Percentiles rank a stretch among this genome's conserved stretches.
phyloP scores from a whole-genome alignment of 1,140 invertebrate genomes.

The Sipha flava region DNA sequence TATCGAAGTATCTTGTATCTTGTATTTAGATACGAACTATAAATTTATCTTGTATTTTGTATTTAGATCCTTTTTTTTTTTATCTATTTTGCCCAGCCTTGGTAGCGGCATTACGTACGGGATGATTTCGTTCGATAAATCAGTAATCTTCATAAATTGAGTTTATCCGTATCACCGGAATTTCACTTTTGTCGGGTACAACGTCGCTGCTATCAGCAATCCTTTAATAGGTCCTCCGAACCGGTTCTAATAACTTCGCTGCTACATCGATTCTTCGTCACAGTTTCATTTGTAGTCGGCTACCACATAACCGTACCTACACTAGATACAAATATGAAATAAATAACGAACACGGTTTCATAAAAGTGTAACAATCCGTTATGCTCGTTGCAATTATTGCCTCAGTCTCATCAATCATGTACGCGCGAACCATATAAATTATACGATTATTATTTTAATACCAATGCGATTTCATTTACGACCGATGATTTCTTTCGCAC shows the following conservation, averaged over 20 bases:
- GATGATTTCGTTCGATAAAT: neutral
- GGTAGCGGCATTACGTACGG: neutral
- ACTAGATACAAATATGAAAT: neutral
- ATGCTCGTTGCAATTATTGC: neutral
- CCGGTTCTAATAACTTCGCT: neutral
- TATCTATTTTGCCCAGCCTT: too few relatives aligned
- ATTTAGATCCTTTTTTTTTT: too few relatives aligned
- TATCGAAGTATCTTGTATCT: too few relatives aligned
- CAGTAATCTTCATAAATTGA: neutral
- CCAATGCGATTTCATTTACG: too few relatives aligned
- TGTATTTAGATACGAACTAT: too few relatives aligned
- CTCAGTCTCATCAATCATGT: neutral
- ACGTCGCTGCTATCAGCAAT: neutral
- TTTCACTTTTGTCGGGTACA: neutral
- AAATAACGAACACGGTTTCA: conserved; percentile 2
- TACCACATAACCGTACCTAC: too few relatives aligned
- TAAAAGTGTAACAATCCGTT: neutral
- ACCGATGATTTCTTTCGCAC: too few relatives aligned
- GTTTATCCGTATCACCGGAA: neutral
- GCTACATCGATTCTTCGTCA: neutral
- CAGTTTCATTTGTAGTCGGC: neutral
- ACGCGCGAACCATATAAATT: too few relatives aligned
- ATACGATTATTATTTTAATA: too few relatives aligned
- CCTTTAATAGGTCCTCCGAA: neutral
- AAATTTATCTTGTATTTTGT: too few relatives aligned